These are phyloP conservation scores for Nestor notabilis DNA, from an alignment of 2,113 vertebrate species.

Conservation along the genomic window DNA sequence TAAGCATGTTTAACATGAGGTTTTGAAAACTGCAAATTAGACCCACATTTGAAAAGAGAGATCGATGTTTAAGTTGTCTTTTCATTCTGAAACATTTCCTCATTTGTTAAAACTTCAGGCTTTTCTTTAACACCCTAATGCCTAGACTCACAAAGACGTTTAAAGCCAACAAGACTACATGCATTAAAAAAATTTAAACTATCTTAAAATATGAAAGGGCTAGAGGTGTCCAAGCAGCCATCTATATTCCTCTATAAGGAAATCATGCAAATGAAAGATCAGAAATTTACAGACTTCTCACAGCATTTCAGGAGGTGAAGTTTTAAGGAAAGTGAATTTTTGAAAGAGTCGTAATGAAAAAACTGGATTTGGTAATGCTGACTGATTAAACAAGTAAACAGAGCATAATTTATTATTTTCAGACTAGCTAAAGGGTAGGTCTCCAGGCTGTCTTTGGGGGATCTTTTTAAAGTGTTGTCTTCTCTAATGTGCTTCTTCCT, in stretches of 20 bases:
- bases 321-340: neutral
- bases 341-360: neutral
- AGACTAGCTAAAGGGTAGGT: neutral
- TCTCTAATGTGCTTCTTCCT: neutral
- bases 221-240: neutral
- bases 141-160: neutral
- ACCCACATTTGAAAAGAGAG: neutral
- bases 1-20: neutral
- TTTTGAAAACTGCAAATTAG: neutral
- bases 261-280: neutral
- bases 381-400: neutral
- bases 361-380: fast-evolving
- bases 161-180: neutral
- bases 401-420: neutral
- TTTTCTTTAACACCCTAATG: neutral
- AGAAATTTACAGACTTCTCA: neutral
- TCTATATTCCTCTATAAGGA: neutral
- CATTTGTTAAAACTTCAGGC: neutral
- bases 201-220: neutral
- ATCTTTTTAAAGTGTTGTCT: neutral
- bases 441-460: neutral
- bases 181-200: neutral
- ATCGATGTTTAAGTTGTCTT: neutral
- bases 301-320: neutral
- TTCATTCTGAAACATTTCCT: neutral